These are phyloP conservation scores for Latrodectus hesperus DNA, from an alignment of 2,888 invertebrate species.

Conservation along the genomic window DNA sequence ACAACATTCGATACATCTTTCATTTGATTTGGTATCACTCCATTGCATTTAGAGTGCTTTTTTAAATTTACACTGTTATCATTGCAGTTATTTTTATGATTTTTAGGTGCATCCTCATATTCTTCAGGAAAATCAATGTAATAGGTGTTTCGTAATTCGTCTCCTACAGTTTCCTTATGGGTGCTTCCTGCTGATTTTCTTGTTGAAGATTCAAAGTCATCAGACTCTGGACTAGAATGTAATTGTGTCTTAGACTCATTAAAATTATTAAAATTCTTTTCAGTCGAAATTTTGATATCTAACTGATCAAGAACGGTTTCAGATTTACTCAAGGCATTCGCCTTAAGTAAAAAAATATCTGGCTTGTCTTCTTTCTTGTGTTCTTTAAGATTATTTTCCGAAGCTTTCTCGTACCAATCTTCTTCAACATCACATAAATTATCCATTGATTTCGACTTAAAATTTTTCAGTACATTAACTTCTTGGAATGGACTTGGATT, in stretches of 20 bases:
- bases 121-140: neutral
- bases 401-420: neutral
- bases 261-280: neutral
- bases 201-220: too few relatives aligned
- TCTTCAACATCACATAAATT: slow-evolving; percentile 39
- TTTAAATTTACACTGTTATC: neutral
- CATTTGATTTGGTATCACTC: slow-evolving; percentile 36
- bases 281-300: slow-evolving; percentile 11
- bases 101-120: neutral
- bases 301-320: slow-evolving; percentile 34
- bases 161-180: too few relatives aligned
- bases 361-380: neutral
- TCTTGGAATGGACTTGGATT: neutral
- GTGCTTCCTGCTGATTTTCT: too few relatives aligned
- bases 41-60: slow-evolving; percentile 47
- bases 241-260: neutral
- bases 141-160: neutral
- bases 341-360: neutral
- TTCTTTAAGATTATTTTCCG: neutral
- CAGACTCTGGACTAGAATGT: too few relatives aligned
- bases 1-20: neutral
- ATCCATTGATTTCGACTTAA: slow-evolving; percentile 53
- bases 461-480: neutral
- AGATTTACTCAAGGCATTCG: slow-evolving; percentile 18
- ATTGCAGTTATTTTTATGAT: neutral